phyloP scores from a whole-genome alignment of 64 coral and sea anemone genomes.

The Montipora capricornis region DNA sequence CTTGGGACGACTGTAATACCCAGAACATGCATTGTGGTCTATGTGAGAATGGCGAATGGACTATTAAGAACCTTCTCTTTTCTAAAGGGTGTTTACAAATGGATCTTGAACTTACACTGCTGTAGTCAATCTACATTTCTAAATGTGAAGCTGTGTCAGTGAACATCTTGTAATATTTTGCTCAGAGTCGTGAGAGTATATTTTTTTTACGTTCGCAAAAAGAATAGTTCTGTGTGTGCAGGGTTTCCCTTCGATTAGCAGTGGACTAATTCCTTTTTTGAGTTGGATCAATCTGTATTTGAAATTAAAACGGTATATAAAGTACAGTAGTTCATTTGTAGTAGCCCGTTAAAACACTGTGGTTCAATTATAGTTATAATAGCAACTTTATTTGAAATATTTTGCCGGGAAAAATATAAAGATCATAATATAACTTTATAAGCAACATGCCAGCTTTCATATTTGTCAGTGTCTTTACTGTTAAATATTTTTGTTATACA shows the following conservation, averaged over 20 bases:
- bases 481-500: neutral
- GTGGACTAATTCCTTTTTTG: constrained; percentile 9
- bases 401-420: neutral
- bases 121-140: too few relatives aligned
- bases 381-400: neutral
- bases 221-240: constrained; percentile 17
- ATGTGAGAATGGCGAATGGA: too few relatives aligned
- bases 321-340: neutral
- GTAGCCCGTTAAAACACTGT: neutral
- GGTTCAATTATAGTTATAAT: neutral
- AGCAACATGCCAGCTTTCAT: neutral
- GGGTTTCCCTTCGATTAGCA: constrained; percentile 5
- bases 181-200: neutral
- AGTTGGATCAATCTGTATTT: constrained; percentile 22
- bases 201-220: neutral
- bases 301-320: constrained; percentile 14
- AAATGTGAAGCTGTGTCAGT: neutral
- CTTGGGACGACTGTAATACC: constrained; percentile 12
- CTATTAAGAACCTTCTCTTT: too few relatives aligned
- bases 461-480: neutral
- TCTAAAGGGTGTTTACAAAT: too few relatives aligned
- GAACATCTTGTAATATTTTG: neutral
- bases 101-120: too few relatives aligned
- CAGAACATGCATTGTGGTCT: too few relatives aligned
- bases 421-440: neutral